These are phyloP conservation scores for Plebejus argus DNA, from an alignment of 2,888 invertebrate species.

Conservation along the genomic window DNA sequence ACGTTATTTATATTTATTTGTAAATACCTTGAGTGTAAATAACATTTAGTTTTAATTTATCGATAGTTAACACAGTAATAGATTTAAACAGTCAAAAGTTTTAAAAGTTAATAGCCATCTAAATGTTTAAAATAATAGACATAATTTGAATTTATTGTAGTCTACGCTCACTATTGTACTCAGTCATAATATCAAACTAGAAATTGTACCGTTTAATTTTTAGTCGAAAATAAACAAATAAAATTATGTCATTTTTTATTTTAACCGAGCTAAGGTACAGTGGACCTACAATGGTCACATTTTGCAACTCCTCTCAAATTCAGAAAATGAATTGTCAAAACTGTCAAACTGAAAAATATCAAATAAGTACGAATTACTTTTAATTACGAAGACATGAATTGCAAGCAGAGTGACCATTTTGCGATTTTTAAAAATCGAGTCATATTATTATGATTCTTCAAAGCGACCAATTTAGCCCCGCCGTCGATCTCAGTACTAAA, in stretches of 20 bases:
- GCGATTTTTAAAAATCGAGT: no score
- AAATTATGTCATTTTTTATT: neutral
- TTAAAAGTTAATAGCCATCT: conserved; percentile 23
- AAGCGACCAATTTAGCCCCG: no score
- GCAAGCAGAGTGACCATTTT: no score
- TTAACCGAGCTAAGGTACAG: neutral
- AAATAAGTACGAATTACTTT: no score
- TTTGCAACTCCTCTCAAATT: no score
- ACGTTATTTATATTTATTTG: conserved; percentile 31
- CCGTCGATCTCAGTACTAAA: no score
- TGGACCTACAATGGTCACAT: no score
- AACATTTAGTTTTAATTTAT: conserved; percentile 31
- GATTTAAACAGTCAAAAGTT: conserved; percentile 27
- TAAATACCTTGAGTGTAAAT: conserved; percentile 34
- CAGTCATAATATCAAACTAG: conserved; percentile 24
- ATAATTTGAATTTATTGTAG: neutral
- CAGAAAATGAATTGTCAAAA: no score
- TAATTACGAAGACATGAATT: no score
- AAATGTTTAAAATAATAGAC: conserved; percentile 28
- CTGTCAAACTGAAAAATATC: no score
- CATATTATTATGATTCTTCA: no score
- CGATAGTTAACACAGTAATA: conserved; percentile 21
- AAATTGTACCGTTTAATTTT: conserved; percentile 26
- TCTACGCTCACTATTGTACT: neutral
- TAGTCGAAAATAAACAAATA: conserved; percentile 4